These are phyloP conservation scores for Sympetrum striolatum DNA, from an alignment of 2,888 invertebrate species.

Conservation along the genomic window DNA sequence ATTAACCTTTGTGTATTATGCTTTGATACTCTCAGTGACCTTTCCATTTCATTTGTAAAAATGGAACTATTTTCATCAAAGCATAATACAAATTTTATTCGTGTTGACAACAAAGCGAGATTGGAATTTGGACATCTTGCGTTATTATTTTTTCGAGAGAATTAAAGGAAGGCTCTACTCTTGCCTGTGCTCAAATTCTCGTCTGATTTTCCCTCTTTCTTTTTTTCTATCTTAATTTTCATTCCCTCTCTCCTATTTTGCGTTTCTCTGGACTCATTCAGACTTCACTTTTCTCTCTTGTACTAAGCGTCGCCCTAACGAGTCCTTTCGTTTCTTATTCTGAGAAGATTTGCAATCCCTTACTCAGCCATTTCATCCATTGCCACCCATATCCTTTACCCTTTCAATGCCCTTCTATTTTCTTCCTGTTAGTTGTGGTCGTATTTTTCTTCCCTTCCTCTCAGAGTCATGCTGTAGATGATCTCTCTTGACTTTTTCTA, in stretches of 20 bases:
- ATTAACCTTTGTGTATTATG: no score
- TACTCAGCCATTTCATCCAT: background rate
- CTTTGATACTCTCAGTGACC: background rate
- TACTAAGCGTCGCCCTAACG: background rate
- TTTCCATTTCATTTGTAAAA: background rate
- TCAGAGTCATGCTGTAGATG: no score
- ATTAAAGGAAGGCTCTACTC: background rate
- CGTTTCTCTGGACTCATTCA: background rate
- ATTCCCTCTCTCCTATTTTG: background rate
- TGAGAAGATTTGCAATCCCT: background rate
- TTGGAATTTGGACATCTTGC: background rate
- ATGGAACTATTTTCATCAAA: background rate
- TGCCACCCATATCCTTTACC: background rate
- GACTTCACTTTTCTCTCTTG: background rate
- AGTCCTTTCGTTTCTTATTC: background rate
- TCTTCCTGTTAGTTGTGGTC: no score
- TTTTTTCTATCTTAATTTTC: background rate
- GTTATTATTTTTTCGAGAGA: background rate
- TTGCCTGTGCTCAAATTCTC: background rate
- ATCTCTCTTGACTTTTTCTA: no score
- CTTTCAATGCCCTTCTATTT: background rate
- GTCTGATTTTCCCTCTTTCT: background rate
- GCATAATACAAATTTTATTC: constrained; percentile 16
- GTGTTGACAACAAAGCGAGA: background rate
- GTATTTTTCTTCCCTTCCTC: no score